Evolutionary conservation across 2,797 vertebrate genomes (phyloP), one percentile per base, ranked within the genome.

Genomic region (Enteromius trimaculatus): DNA sequence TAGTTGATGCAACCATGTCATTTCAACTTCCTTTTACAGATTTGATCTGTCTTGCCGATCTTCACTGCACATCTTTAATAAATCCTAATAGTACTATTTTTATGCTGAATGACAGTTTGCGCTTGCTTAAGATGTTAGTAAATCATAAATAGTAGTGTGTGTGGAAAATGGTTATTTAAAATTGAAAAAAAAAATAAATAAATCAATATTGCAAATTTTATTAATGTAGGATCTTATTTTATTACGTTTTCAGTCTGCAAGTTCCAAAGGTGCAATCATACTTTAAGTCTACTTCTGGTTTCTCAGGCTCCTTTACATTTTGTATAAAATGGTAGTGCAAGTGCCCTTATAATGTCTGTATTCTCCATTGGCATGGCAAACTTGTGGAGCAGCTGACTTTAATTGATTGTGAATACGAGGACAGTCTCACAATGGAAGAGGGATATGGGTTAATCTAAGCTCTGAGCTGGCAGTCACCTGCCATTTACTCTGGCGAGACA

Each of bases 391-490:
- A 79, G 83, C 83, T 85, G 74, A 81, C 77, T 85, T 83, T 86
- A 87, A 89, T 88, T 71, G 86, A 87, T 79, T 87, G 82, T 87
- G 84, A 88, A 86, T 83, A 77, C 37, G 82, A 79, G 82, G 81
- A 86, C 58, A 81, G 75, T 81, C 82, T 77, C 65, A 71, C 80
- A 85, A 82, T 79, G 60, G 77, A 85, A 74, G 69, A 79, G 70
- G 75, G 81, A 86, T 80, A 85, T 83, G 82, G 82, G 88, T 87
- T 87, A 87, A 85, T 89, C 85, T 84, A 85, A 86, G 87, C 85
- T 79, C 72, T 60, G 68, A 84, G 70, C 77, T 84, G 80, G 77
- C 80, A 84, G 79, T 89, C 87, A 86, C 85, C 84, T 88, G 88
- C 80, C 80, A 86, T 87, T 89, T 85, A 77, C 81, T 83, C 71